These are phyloP conservation scores for Stylophora pistillata DNA, from an alignment of 64 coral and sea anemone genomes.

Conservation along the genomic window DNA sequence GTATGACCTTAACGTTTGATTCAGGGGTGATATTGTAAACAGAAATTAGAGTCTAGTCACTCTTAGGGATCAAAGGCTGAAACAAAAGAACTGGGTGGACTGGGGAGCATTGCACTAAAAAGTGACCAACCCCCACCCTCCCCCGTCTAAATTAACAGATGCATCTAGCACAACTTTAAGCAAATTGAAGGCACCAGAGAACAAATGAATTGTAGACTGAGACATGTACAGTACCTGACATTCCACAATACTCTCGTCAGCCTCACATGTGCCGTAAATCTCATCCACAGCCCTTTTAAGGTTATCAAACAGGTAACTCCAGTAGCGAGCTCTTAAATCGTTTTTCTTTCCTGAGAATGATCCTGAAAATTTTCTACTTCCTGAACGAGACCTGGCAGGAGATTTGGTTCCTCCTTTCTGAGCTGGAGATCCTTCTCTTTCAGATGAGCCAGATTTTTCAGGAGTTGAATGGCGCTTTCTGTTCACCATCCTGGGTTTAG, in stretches of 20 bases:
- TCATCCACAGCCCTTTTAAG: conserved; percentile 98
- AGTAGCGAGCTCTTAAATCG: conserved; percentile 96
- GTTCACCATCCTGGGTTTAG: conserved; percentile 60
- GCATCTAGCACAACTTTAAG: too few relatives aligned
- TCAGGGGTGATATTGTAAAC: too few relatives aligned
- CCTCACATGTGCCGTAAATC: conserved; percentile 97
- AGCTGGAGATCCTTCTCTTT: conserved; percentile 75
- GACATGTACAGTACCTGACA: conserved; percentile 73
- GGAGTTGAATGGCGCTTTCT: conserved; percentile 72
- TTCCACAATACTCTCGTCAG: conserved; percentile 90
- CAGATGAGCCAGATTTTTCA: conserved; percentile 90
- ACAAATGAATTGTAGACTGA: too few relatives aligned
- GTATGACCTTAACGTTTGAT: too few relatives aligned
- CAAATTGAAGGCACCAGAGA: too few relatives aligned
- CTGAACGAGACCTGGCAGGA: conserved; percentile 60
- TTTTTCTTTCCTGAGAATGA: conserved; percentile 81
- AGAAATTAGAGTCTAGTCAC: too few relatives aligned
- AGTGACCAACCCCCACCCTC: too few relatives aligned
- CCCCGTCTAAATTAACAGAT: too few relatives aligned
- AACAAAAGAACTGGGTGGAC: too few relatives aligned
- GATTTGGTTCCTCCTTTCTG: conserved; percentile 76
- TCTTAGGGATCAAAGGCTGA: too few relatives aligned
- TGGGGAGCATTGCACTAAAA: too few relatives aligned
- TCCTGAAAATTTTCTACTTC: conserved; percentile 52
- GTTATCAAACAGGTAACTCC: conserved; percentile 99